These are phyloP conservation scores for Carassius carassius DNA, from an alignment of 2,113 vertebrate species.

Conservation along the genomic window DNA sequence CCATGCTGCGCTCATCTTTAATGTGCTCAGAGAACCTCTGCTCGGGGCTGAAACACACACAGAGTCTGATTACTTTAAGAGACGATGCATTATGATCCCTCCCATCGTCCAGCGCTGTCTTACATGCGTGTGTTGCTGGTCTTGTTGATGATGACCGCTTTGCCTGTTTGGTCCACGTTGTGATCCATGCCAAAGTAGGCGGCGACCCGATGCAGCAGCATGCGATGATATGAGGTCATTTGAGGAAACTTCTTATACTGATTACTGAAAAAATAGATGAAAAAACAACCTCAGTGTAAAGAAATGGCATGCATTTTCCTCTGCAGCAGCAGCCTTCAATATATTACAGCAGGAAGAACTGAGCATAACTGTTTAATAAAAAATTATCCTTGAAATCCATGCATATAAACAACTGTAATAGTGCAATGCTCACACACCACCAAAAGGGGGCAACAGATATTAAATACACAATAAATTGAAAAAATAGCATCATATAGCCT, in stretches of 20 bases:
- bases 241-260: constrained; percentile 99
- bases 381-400: neutral
- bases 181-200: constrained; percentile 99
- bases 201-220: constrained; percentile 96
- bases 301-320: neutral
- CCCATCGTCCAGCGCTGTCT: constrained; percentile 58
- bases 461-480: neutral
- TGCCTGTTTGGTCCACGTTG: constrained; percentile 98
- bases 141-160: constrained; percentile 99
- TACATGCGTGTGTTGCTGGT: constrained; percentile 98
- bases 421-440: neutral
- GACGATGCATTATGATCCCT: neutral
- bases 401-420: neutral
- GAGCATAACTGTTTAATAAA: no score
- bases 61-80: neutral
- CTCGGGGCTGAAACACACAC: constrained; percentile 82
- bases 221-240: constrained; percentile 99
- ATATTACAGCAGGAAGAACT: no score
- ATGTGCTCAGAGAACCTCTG: constrained; percentile 99
- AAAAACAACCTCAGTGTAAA: neutral
- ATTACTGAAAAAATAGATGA: constrained; percentile 77
- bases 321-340: neutral
- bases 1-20: constrained; percentile 93
- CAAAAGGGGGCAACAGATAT: constrained; percentile 31
- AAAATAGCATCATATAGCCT: neutral